Evolutionary conservation across 1,140 invertebrate species (phyloP), one percentile per base, ranked within the genome.

Genomic region (Branchinecta lindahli): DNA sequence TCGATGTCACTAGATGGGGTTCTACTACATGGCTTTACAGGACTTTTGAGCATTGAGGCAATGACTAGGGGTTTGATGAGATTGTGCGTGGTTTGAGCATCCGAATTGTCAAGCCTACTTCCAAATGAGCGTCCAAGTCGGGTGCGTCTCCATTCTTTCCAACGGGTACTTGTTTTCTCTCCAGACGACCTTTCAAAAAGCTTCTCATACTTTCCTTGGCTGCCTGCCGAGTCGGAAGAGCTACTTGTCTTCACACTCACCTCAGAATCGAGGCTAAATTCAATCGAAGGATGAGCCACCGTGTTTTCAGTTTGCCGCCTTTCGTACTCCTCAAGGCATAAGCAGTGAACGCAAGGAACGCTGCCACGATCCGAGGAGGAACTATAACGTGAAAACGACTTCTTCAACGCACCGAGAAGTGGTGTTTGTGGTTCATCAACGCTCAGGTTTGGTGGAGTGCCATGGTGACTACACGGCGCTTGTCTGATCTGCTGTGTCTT

Each of bases 261-360:
- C 18, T 61, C 52, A 15, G 52, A 61, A 20, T 61, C 52, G 52
- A 61, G 52, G 18, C 52, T 61, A 61, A 61, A 61, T 6, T 61
- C 52, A 15, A 61, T 6, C 1, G 52, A 61, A 61, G 52, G 52
- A 61, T 61, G 52, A 6, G 12, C 52, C 12, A 61, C 18, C 18
- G 18, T 45, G 44, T 33, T 18, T 12, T 44, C 44, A 18, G 73
- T 70, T 18, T 75, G 70, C 8, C 76, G 71, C 0, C 70, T 74
- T 15, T 77, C 77, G 70, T 79, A 81, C 69, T 81, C 80, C 44
- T 80, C 79, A 8, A 87, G 75, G 74, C 85, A 84, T 6, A 69
- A 66, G 12, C 71, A 72, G 52, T 72, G 71, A 15, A 72, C 68
- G 46, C 71, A 72, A 8, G 66, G n/a, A 10, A 66, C n/a, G 12